phyloP scores from a whole-genome alignment of 2,797 vertebrate genomes.

The Etheostoma perlongum region DNA sequence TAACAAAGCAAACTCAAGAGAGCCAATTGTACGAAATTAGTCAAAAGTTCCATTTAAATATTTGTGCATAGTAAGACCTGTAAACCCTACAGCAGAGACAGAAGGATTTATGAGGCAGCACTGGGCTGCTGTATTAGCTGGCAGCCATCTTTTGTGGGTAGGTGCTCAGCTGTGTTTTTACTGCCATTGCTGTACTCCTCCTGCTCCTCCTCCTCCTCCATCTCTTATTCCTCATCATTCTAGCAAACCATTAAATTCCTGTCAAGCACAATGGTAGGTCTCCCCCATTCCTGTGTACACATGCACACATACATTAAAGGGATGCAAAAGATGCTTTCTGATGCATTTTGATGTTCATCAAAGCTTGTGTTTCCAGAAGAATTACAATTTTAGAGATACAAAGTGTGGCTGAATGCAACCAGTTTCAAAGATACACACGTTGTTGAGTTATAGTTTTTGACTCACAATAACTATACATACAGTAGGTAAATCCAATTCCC shows the following conservation, averaged over 20 bases:
- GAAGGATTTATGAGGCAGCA: constrained; percentile 65
- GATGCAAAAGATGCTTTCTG: constrained; percentile 5
- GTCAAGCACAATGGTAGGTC: constrained; percentile 57
- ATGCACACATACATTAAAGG: background rate
- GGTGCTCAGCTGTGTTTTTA: constrained; percentile 70
- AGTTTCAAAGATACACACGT: background rate
- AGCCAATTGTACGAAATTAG: constrained; percentile 13
- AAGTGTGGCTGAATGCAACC: background rate
- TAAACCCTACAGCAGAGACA: constrained; percentile 39
- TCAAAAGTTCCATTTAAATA: constrained; percentile 33
- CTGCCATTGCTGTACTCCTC: constrained; percentile 45
- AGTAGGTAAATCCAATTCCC: background rate
- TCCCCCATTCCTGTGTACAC: constrained; percentile 12
- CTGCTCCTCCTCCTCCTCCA: constrained; percentile 39
- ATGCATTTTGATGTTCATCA: background rate
- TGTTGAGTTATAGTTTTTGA: background rate
- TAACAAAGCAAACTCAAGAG: constrained; percentile 30
- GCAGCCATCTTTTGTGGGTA: constrained; percentile 61
- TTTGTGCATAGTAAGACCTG: constrained; percentile 19
- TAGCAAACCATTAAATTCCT: constrained; percentile 48
- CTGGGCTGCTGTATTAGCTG: constrained; percentile 68
- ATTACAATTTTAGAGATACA: background rate
- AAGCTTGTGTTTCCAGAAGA: background rate
- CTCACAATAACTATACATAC: background rate
- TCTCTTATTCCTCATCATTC: constrained; percentile 36